Evolutionary conservation across 2,113 vertebrate genomes (phyloP).

Genomic region (Furnarius figulus): DNA sequence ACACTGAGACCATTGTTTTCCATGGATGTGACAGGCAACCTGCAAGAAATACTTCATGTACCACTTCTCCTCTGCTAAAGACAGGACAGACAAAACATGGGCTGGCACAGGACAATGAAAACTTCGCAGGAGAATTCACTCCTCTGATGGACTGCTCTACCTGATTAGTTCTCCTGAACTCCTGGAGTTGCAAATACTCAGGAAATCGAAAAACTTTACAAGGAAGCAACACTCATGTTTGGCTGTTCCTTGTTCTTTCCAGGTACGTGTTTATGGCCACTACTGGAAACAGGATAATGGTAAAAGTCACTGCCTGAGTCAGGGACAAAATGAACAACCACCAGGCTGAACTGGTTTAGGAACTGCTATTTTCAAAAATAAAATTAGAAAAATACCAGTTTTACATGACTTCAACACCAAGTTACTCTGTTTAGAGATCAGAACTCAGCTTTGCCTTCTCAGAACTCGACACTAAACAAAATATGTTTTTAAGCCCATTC

Average conservation of each 20-base stretch:
- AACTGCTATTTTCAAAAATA: neutral
- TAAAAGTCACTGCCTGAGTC: neutral
- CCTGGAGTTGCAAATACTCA: neutral
- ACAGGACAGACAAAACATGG: neutral
- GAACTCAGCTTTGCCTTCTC: neutral
- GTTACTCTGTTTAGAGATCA: neutral
- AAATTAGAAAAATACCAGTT: neutral
- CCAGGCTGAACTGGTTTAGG: neutral
- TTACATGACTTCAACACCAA: neutral
- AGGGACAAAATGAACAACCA: neutral
- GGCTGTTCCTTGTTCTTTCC: neutral
- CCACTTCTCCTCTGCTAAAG: neutral
- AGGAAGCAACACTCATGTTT: neutral
- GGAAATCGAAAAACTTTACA: neutral
- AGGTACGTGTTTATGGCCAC: neutral
- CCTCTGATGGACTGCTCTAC: neutral
- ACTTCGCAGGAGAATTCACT: neutral
- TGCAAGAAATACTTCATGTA: neutral
- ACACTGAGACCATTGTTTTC: fast-evolving
- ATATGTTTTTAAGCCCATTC: neutral
- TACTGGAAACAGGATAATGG: neutral
- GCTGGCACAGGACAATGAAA: neutral
- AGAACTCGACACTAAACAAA: neutral
- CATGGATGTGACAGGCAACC: neutral
- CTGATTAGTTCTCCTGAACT: neutral